These are phyloP conservation scores for Lepeophtheirus nordmannii DNA, from an alignment of 2,888 invertebrate genomes.

Conservation along the genomic window DNA sequence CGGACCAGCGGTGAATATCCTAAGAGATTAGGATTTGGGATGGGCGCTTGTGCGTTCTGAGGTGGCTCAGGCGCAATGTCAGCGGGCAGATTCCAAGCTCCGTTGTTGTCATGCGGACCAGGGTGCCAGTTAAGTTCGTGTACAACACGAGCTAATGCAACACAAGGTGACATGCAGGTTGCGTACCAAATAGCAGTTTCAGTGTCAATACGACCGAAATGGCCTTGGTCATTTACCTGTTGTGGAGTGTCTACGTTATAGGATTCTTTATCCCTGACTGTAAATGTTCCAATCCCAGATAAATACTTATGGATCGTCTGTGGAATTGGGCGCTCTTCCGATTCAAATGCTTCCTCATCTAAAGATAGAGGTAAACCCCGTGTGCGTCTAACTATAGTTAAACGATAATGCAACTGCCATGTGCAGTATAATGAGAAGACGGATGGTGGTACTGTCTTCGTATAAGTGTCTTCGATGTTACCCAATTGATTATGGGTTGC, in stretches of 20 bases:
- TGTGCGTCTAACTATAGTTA: too few relatives aligned
- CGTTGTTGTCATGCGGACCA: neutral
- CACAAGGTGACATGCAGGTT: neutral
- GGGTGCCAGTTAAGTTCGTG: neutral
- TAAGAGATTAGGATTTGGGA: neutral
- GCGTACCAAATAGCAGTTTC: neutral
- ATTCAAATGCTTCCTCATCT: neutral
- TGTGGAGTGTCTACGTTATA: neutral
- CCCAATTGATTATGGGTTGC: too few relatives aligned
- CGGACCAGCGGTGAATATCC: neutral
- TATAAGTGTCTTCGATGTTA: too few relatives aligned
- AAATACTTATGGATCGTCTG: neutral
- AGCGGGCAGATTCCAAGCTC: neutral
- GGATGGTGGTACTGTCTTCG: too few relatives aligned
- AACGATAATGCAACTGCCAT: too few relatives aligned
- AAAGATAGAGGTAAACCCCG: too few relatives aligned
- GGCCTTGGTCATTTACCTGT: neutral
- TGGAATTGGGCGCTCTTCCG: neutral
- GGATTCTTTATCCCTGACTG: neutral
- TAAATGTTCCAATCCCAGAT: neutral
- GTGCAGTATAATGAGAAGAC: too few relatives aligned
- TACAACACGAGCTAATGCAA: slow-evolving; percentile 1
- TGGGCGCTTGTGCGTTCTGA: neutral
- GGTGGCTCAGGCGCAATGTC: neutral
- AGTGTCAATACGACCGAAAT: neutral